These are phyloP conservation scores for Nemoura dubitans DNA, from an alignment of 2,888 invertebrate genomes.

Conservation along the genomic window DNA sequence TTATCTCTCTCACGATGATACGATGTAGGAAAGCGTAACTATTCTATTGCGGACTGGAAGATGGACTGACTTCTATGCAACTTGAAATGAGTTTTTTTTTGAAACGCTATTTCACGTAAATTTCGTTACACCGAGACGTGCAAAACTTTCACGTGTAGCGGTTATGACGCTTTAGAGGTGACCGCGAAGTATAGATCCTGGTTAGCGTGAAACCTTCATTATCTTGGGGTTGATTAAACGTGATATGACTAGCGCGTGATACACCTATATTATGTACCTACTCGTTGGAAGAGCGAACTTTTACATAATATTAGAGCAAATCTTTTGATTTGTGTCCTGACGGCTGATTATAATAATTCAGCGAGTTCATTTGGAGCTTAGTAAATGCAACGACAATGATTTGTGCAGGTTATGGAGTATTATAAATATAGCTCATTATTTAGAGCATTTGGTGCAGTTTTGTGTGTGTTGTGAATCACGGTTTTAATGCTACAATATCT, in stretches of 20 bases:
- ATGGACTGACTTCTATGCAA: conserved; percentile 30
- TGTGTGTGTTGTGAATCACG: neutral
- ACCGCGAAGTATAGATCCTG: conserved; percentile 44
- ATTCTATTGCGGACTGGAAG: neutral
- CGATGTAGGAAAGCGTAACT: neutral
- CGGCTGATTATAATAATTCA: conserved; percentile 1
- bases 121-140: conserved; percentile 27
- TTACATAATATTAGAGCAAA: neutral
- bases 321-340: conserved; percentile 26
- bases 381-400: neutral
- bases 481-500: neutral
- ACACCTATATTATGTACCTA: too few species aligned
- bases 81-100: conserved; percentile 45
- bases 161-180: conserved; percentile 27
- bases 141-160: conserved; percentile 28
- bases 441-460: neutral
- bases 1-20: neutral
- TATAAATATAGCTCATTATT: neutral
- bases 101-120: conserved; percentile 39
- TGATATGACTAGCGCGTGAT: conserved; percentile 50
- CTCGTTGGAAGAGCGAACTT: neutral
- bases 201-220: conserved; percentile 53
- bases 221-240: conserved; percentile 54
- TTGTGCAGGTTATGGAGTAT: neutral
- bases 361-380: neutral